Conservation (phyloP, 2,113 vertebrate genomes). For the Echinops telfairi region DNA sequence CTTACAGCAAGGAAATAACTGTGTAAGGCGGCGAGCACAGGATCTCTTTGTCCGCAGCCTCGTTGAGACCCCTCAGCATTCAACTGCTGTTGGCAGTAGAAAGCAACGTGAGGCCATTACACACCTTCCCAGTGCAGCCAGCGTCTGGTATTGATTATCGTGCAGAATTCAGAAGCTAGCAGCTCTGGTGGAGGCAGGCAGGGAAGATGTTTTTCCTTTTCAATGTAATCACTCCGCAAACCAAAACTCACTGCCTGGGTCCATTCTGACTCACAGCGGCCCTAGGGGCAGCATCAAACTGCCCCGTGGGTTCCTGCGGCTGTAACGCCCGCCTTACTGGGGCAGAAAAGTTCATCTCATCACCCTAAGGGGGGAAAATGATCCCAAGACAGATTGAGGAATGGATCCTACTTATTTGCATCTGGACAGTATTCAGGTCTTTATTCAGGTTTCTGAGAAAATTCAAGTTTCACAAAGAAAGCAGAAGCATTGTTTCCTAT, state of each 20-base stretch:
- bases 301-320: too few species aligned
- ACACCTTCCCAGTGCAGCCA: neutral
- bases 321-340: too few species aligned
- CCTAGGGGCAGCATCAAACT: too few species aligned
- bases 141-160: slow-evolving; percentile 63
- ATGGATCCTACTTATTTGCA: neutral
- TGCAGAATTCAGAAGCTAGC: slow-evolving; percentile 46
- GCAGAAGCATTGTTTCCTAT: neutral
- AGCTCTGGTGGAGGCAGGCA: neutral
- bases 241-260: too few species aligned
- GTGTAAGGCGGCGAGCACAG: neutral
- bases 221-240: neutral
- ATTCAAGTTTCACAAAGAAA: slow-evolving; percentile 43
- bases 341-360: neutral
- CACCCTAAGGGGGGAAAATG: neutral
- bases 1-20: slow-evolving; percentile 4
- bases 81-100: neutral
- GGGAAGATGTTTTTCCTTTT: neutral
- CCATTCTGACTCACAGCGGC: too few species aligned
- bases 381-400: neutral
- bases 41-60: slow-evolving; percentile 39
- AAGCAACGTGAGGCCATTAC: neutral
- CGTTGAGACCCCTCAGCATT: neutral
- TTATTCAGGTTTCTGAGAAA: slow-evolving; percentile 19
- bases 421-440: neutral